phyloP scores from a whole-genome alignment of 2,888 invertebrate species.

The Linyphia triangularis region DNA sequence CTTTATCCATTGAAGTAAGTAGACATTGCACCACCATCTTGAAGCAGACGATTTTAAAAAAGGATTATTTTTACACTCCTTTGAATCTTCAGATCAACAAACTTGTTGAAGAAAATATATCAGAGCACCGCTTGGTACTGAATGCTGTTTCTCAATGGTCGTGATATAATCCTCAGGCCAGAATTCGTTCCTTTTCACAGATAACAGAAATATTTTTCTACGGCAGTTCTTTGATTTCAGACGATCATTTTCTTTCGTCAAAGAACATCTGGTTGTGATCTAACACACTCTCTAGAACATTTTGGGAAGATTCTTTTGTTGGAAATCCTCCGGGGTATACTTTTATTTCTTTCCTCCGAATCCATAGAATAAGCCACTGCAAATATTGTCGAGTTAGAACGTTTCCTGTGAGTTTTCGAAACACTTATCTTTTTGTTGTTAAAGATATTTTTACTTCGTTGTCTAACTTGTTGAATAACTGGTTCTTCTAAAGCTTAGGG shows the following conservation, averaged over 20 bases:
- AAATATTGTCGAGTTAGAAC: background rate
- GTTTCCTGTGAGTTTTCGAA: background rate
- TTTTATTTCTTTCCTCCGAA: background rate
- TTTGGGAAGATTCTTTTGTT: background rate
- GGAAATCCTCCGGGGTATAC: background rate
- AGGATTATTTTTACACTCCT: background rate
- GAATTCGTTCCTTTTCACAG: background rate
- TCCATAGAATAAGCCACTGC: background rate
- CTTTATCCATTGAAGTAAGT: too few relatives aligned
- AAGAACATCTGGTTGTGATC: slow-evolving; percentile 43
- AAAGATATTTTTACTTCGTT: background rate
- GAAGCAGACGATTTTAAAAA: background rate
- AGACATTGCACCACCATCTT: background rate
- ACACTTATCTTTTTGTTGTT: too few relatives aligned
- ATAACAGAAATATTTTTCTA: slow-evolving; percentile 3
- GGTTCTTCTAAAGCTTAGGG: background rate
- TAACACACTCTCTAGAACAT: background rate
- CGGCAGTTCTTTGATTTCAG: slow-evolving; percentile 24
- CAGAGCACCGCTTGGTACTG: background rate
- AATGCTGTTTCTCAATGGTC: background rate
- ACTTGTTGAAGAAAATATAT: background rate
- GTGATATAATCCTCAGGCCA: background rate
- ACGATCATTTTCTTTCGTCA: slow-evolving; percentile 42
- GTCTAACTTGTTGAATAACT: background rate
- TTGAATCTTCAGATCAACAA: background rate